These are phyloP conservation scores for Ganaspis brasiliensis DNA, from an alignment of 2,888 invertebrate genomes.

Conservation along the genomic window DNA sequence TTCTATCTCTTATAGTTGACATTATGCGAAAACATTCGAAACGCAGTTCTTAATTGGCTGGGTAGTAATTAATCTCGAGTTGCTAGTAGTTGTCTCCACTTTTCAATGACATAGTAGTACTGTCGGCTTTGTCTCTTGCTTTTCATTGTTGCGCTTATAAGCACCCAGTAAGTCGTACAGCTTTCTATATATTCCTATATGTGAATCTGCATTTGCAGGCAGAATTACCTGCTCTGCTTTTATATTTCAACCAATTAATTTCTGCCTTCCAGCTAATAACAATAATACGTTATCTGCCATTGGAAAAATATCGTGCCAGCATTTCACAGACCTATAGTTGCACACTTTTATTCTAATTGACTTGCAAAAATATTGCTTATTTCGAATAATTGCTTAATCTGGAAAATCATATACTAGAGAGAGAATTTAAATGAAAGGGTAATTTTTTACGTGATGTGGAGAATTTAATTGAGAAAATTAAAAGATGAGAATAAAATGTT, in stretches of 20 bases:
- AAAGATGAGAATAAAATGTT: neutral
- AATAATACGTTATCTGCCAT: neutral
- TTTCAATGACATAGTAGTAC: conserved; percentile 38
- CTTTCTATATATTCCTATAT: neutral
- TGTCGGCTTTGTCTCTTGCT: conserved; percentile 35
- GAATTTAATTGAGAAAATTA: too few species aligned
- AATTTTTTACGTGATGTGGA: too few species aligned
- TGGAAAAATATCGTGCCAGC: neutral
- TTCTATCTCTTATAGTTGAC: neutral
- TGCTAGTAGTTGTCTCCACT: conserved; percentile 57
- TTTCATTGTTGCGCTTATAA: conserved; percentile 38
- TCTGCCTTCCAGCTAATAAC: neutral
- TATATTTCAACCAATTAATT: conserved; percentile 21
- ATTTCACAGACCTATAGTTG: neutral
- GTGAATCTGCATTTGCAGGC: neutral
- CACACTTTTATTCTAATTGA: neutral
- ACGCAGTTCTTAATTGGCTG: conserved; percentile 68
- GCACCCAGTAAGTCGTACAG: conserved; percentile 13
- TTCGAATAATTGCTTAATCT: neutral
- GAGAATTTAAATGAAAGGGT: too few species aligned
- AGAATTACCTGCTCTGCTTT: conserved; percentile 2
- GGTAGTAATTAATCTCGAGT: conserved; percentile 68
- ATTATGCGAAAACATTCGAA: conserved; percentile 19
- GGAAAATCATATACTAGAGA: neutral
- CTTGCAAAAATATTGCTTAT: neutral